A percentile compares a stretch with the other conserved stretches of the same genome.
These are phyloP conservation scores for Melanchra persicariae DNA, from an alignment of 2,888 invertebrate species.

Conservation along the genomic window DNA sequence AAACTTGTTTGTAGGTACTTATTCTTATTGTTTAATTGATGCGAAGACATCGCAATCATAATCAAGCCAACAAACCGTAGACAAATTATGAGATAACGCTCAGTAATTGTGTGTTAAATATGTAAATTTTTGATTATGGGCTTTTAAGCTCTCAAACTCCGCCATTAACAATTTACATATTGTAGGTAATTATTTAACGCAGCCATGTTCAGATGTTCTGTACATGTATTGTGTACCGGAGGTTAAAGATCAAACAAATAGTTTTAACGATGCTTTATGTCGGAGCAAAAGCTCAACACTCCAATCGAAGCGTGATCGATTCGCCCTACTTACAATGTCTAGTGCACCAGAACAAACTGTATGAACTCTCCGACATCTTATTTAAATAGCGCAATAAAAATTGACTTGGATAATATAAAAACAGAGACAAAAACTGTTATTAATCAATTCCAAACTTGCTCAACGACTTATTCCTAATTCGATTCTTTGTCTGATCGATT, in stretches of 20 bases:
- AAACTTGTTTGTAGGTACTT: slow-evolving; percentile 56
- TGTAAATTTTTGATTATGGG: slow-evolving; percentile 53
- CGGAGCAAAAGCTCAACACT: slow-evolving; percentile 68
- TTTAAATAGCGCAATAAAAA: slow-evolving; percentile 48
- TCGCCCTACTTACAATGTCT: slow-evolving; percentile 77
- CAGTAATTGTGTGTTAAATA: slow-evolving; percentile 55
- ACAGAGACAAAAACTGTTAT: slow-evolving; percentile 32
- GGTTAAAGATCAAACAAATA: slow-evolving; percentile 79
- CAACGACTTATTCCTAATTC: slow-evolving; percentile 56
- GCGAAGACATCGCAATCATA: slow-evolving; percentile 27
- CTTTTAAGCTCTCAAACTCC: slow-evolving; percentile 52
- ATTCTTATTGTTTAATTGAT: slow-evolving; percentile 36
- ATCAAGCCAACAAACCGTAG: slow-evolving; percentile 50
- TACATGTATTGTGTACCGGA: slow-evolving; percentile 41
- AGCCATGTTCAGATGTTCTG: slow-evolving; percentile 27
- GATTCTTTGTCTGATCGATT: slow-evolving; percentile 58
- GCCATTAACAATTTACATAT: slow-evolving; percentile 58
- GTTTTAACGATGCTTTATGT: slow-evolving; percentile 67
- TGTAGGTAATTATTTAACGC: slow-evolving; percentile 51
- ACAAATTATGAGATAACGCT: slow-evolving; percentile 49
- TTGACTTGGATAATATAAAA: slow-evolving; percentile 33
- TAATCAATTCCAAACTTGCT: slow-evolving; percentile 52
- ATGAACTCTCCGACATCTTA: slow-evolving; percentile 25
- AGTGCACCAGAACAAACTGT: slow-evolving; percentile 55
- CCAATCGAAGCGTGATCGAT: slow-evolving; percentile 76